These are phyloP conservation scores for Entomyzon cyanotis DNA, from an alignment of 2,113 vertebrate species.

Conservation along the genomic window DNA sequence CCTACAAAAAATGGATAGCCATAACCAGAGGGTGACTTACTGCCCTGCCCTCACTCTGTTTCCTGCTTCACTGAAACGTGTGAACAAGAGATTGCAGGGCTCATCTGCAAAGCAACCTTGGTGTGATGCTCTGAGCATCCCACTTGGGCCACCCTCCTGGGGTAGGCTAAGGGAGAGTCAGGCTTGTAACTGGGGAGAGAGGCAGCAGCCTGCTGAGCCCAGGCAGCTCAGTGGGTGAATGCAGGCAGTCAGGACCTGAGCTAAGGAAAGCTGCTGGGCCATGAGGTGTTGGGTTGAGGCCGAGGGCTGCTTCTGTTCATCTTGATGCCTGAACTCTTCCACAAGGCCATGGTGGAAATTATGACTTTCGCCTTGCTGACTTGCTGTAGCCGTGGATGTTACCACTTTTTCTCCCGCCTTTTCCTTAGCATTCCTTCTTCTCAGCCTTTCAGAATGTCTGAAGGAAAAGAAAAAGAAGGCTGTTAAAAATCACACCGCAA, in stretches of 20 bases:
- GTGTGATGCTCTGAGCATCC: not conserved
- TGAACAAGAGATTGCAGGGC: rapidly evolving
- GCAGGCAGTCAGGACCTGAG: not conserved
- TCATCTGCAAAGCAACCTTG: not conserved
- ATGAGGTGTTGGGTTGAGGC: not conserved
- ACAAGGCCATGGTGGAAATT: not conserved
- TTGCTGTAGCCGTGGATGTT: not conserved
- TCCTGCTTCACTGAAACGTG: not conserved
- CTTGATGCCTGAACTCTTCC: not conserved
- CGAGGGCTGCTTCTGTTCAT: not conserved
- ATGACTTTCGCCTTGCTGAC: not conserved
- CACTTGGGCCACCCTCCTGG: not conserved
- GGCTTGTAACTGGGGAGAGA: not conserved
- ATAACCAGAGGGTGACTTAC: not conserved
- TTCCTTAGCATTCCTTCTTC: not conserved
- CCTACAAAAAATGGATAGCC: not conserved
- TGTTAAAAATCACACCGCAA: not conserved
- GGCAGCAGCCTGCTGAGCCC: not conserved
- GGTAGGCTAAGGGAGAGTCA: not conserved
- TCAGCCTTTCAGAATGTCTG: not conserved
- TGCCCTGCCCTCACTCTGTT: not conserved
- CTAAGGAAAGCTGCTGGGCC: not conserved
- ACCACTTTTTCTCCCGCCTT: not conserved
- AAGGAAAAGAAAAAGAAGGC: not conserved
- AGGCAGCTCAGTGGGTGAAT: rapidly evolving